These are phyloP conservation scores for Pseudanteris insignis DNA, from an alignment of 2,888 invertebrate genomes.

Conservation along the genomic window DNA sequence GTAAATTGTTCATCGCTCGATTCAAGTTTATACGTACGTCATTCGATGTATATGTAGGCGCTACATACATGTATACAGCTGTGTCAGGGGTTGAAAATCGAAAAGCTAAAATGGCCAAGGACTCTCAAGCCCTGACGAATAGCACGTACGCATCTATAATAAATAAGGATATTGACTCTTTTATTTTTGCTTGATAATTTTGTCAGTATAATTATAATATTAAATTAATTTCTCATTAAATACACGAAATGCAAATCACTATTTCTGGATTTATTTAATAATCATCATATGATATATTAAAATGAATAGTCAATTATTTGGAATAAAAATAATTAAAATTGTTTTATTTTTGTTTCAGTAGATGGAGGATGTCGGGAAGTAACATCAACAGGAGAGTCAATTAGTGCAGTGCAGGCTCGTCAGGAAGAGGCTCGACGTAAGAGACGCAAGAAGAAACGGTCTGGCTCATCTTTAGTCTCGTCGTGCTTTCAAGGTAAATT, in stretches of 20 bases:
- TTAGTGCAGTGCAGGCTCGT: slow-evolving; percentile 69
- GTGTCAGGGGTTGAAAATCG: slow-evolving; percentile 36
- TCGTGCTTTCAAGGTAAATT: slow-evolving; percentile 91
- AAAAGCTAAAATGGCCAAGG: slow-evolving; percentile 35
- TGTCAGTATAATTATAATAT: not conserved
- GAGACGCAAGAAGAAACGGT: slow-evolving; percentile 89
- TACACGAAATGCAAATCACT: too few species aligned
- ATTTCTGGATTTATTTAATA: not conserved
- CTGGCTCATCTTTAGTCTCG: slow-evolving; percentile 86
- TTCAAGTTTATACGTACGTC: too few species aligned
- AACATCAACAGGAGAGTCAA: slow-evolving; percentile 58
- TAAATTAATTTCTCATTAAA: not conserved
- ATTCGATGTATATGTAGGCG: slow-evolving; percentile 2
- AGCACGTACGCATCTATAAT: slow-evolving; percentile 26
- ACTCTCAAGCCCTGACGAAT: slow-evolving; percentile 28
- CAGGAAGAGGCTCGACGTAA: slow-evolving; percentile 90
- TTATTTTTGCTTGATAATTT: too few species aligned
- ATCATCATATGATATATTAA: not conserved
- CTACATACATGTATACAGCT: not conserved
- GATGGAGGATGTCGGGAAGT: slow-evolving; percentile 60
- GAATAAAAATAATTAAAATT: not conserved
- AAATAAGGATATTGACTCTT: too few species aligned
- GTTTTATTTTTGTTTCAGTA: slow-evolving; percentile 54
- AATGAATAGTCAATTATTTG: not conserved
- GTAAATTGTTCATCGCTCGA: too few species aligned